Evolutionary conservation across 2,888 invertebrate species (phyloP), one percentile per base, ranked within the genome.

Genomic region (Chaitophorus viminalis): DNA sequence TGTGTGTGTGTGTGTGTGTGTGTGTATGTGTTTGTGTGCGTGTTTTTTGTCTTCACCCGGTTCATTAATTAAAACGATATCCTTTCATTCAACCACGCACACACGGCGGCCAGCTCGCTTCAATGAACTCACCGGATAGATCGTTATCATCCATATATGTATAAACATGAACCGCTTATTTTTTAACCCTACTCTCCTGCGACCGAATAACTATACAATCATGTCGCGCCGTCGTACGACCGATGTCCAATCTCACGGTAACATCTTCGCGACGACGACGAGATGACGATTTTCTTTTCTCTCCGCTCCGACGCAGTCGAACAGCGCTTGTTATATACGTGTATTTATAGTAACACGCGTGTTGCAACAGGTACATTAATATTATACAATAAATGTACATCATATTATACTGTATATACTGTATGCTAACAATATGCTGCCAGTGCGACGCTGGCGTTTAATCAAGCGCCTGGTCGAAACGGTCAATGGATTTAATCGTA

Each of bases 41-140:
- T n/a, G n/a, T 54, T 79, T 72, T 52, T 33, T 72, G 52, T 72
- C 72, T 72, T 39, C 75, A 17, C 21, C 25, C 68, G 52, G 65
- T 85, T 77, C 84, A 77, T 85, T 85, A 85, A 85, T 85, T 85
- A 85, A 85, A 85, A 85, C 77, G 78, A 78, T 46, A 46, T 78
- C 68, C 21, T 85, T 85, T 85, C 85, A 85, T 85, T 85, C 85
- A 85, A 54, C n/a, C 36, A 70, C 36, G 36, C 70, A 46, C 36
- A 31, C 46, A 36, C 36, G 36, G 6, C 17, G 60, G 39, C 29
- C 75, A 65, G 60, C 65, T 54, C 85, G 85, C n/a, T 78, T 85
- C 77, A 78, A 85, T 85, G 85, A 70, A 85, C 85, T 78, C 84
- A 65, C 21, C 65, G 11, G 46, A 77, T 46, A 77, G 85, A 85